Percentiles rank a stretch among this genome's conserved stretches.
phyloP scores from a whole-genome alignment of 2,797 vertebrate species.

The Glossophaga mutica region DNA sequence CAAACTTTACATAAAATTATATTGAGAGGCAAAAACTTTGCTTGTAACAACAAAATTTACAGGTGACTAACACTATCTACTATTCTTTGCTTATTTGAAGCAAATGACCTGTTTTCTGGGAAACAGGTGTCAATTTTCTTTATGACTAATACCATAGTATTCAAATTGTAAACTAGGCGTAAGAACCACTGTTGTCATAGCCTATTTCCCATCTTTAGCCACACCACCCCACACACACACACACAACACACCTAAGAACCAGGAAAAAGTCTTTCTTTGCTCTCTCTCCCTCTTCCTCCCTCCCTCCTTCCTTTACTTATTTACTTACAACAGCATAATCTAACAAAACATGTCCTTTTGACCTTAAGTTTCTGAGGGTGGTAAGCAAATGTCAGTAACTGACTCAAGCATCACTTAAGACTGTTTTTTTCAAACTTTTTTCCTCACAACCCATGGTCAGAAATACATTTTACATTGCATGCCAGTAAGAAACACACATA shows the following conservation, averaged over 20 bases:
- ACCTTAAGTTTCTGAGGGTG: conserved; percentile 48
- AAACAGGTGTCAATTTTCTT: conserved; percentile 31
- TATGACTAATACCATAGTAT: background rate
- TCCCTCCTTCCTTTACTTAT: background rate
- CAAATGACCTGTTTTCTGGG: conserved; percentile 6
- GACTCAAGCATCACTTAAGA: conserved; percentile 25
- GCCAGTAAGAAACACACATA: background rate
- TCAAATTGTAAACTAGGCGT: background rate
- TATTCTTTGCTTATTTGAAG: conserved; percentile 37
- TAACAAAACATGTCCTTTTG: conserved; percentile 65
- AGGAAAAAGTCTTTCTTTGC: background rate
- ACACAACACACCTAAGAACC: conserved; percentile 5
- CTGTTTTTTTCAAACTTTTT: background rate
- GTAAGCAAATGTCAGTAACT: conserved; percentile 24
- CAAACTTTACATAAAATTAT: conserved; percentile 1
- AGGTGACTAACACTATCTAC: background rate
- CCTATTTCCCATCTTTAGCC: background rate
- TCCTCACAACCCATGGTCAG: background rate
- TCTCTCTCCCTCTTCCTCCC: background rate
- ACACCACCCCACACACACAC: background rate
- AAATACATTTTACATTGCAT: conserved; percentile 31
- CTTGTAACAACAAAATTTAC: conserved; percentile 38
- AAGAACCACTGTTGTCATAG: background rate
- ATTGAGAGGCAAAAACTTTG: conserved; percentile 34
- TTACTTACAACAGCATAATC: conserved; percentile 53